phyloP scores from a whole-genome alignment of 2,113 vertebrate genomes.

The Dolichallabes microphthalmus region DNA sequence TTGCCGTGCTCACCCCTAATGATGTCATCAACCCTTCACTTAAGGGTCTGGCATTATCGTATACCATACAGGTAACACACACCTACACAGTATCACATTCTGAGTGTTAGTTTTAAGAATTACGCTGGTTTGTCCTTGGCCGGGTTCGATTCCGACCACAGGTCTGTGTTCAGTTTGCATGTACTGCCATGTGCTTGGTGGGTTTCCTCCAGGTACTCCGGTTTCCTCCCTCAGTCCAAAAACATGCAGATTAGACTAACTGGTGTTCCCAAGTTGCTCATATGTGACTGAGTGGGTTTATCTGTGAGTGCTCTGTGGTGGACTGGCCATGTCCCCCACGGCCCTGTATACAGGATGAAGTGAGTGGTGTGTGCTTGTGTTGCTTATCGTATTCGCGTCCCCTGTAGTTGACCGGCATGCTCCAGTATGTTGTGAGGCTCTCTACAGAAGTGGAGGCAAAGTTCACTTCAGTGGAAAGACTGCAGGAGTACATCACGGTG shows the following conservation, averaged over 20 bases:
- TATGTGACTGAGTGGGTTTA: no score
- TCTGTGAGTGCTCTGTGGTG: no score
- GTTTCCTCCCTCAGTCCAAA: no score
- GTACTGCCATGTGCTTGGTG: no score
- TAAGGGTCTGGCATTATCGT: conserved; percentile 79
- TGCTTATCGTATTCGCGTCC: neutral
- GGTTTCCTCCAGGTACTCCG: no score
- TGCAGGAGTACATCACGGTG: conserved; percentile 73
- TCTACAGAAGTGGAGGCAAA: conserved; percentile 75
- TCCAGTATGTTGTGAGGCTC: conserved; percentile 70
- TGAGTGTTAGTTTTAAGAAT: neutral
- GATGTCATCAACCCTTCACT: conserved; percentile 61
- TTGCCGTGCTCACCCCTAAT: conserved; percentile 70
- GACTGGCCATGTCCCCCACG: no score
- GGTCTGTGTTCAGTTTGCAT: no score
- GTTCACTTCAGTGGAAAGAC: conserved; percentile 77
- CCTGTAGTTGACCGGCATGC: conserved; percentile 72
- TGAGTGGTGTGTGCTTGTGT: neutral
- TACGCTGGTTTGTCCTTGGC: neutral
- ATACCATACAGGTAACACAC: conserved; percentile 73
- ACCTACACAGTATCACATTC: conserved; percentile 4
- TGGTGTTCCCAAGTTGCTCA: no score
- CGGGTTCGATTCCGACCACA: no score
- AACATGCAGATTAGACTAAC: no score
- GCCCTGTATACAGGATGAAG: no score